Conservation (phyloP, 2,888 invertebrate species). For the Orchestes rusci region DNA sequence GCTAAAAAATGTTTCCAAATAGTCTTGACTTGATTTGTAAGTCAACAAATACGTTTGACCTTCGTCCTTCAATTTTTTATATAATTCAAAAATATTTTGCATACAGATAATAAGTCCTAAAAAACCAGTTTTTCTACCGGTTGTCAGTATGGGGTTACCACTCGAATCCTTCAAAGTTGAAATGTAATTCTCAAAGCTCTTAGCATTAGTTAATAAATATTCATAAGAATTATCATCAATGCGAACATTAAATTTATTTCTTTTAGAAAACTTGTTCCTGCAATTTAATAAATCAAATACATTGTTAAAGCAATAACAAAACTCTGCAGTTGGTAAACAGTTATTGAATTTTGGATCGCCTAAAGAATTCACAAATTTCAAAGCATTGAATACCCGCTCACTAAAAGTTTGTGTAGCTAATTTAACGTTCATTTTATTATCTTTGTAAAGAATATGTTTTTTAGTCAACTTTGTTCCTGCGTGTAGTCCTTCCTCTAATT, state of each 20-base stretch:
- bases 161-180: background rate
- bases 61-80: slow-evolving; percentile 1
- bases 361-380: slow-evolving; percentile 2
- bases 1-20: slow-evolving; percentile 25
- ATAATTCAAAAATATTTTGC: slow-evolving; percentile 8
- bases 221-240: background rate
- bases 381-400: slow-evolving; percentile 10
- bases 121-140: slow-evolving; percentile 15
- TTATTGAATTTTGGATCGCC: background rate
- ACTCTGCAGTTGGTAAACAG: slow-evolving; percentile 3
- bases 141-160: slow-evolving; percentile 1
- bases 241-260: slow-evolving; percentile 5
- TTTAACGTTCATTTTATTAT: slow-evolving; percentile 20
- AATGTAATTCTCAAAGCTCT: slow-evolving; percentile 10
- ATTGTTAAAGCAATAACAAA: slow-evolving; percentile 10
- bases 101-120: slow-evolving; percentile 13
- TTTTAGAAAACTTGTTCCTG: slow-evolving; percentile 15
- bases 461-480: slow-evolving; percentile 1
- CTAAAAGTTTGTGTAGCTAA: slow-evolving; percentile 19
- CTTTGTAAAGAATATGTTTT: slow-evolving; percentile 14
- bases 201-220: background rate
- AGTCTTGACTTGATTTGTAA: slow-evolving; percentile 21
- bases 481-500: slow-evolving; percentile 2
- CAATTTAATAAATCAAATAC: slow-evolving; percentile 14
- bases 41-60: slow-evolving; percentile 5